These are phyloP conservation scores for Ormyrus pomaceus DNA, from an alignment of 2,888 invertebrate genomes.

Conservation along the genomic window DNA sequence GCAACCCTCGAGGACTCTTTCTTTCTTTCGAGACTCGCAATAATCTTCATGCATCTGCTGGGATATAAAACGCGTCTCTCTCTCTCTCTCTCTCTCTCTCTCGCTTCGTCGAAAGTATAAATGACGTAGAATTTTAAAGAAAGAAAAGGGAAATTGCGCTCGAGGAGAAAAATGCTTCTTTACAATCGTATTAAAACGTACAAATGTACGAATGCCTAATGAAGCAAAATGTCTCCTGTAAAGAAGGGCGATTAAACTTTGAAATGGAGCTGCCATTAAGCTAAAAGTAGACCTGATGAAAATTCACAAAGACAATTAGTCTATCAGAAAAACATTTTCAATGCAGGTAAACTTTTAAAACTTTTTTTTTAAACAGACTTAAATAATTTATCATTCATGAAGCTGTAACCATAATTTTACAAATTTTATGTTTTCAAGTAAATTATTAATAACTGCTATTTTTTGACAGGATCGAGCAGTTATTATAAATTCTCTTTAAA, in stretches of 20 bases:
- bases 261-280: no score
- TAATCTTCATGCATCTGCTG: slow-evolving; percentile 42
- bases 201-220: neutral
- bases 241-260: no score
- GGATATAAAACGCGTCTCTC: slow-evolving; percentile 15
- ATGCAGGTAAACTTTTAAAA: no score
- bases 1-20: slow-evolving; percentile 39
- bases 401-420: neutral
- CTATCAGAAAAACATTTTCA: no score
- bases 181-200: slow-evolving; percentile 18
- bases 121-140: slow-evolving; percentile 32
- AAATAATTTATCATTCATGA: no score
- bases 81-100: slow-evolving; percentile 1
- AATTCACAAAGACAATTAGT: no score
- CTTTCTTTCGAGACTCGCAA: slow-evolving; percentile 24
- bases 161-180: slow-evolving; percentile 22
- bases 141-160: slow-evolving; percentile 7
- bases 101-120: slow-evolving; percentile 11
- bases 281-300: no score
- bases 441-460: neutral
- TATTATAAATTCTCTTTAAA: neutral
- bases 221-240: no score
- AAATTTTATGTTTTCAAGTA: neutral
- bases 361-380: no score
- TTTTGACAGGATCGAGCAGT: slow-evolving; percentile 21